Evolutionary conservation across 1,140 invertebrate genomes (phyloP), one percentile per base, ranked within the genome.

Genomic region (Harpegnathos saltator): DNA sequence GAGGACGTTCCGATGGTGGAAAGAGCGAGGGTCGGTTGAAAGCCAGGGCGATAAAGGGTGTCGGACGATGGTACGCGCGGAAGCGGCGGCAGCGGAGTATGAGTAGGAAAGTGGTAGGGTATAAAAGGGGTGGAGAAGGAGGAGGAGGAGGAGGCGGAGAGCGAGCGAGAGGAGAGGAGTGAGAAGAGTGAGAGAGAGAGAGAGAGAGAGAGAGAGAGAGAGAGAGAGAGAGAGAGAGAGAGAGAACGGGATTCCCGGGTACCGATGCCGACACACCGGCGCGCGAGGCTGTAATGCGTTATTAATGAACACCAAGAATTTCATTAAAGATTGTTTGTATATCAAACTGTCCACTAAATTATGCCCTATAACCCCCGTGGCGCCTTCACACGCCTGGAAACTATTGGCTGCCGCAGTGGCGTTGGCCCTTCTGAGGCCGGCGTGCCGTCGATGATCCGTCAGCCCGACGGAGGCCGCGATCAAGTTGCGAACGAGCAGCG

Each of bases 271-370:
- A 89, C 88, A 85, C 63, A 84, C 75, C 71, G 85, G 83, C 87
- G 86, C 91, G 85, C 89, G 91, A 86, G 91, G 93, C 93, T 95
- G 94, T 95, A 95, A 95, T 95, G 95, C 94, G 95, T 95, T 95
- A 95, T 95, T 95, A 95, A 95, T 95, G 95, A 95, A 95, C 95
- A 95, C 93, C 95, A 95, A 95, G 95, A 95, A 95, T 95, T 95
- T 95, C 95, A 95, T 95, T 95, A 95, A 95, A 95, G 95, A 95
- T 95, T 95, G 95, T 95, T 95, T 95, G 95, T 95, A 95, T 95
- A 95, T 95, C 95, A 95, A 95, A 95, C 94, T 95, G 95, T 95
- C 95, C 95, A 95, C 94, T 95, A 95, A 95, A 95, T 95, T 95
- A 95, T 95, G 93, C 92, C 92, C 93, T 91, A 92, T 92, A 94